phyloP scores from a whole-genome alignment of 2,113 vertebrate species.

The Phylloscopus trochilus region DNA sequence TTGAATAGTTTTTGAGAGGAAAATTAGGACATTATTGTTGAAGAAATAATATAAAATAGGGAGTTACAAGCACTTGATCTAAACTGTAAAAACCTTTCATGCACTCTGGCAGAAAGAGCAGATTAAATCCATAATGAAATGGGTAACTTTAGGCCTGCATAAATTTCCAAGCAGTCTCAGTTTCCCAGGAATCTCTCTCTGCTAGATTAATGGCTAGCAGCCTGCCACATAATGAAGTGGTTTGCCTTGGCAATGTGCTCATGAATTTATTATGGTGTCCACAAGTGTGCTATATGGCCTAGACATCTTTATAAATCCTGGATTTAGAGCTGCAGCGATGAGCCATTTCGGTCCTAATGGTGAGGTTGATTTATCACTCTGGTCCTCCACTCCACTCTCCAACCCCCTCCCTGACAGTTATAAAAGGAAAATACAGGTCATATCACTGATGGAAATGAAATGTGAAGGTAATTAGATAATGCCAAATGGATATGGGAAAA shows the following conservation, averaged over 20 bases:
- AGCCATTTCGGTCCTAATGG: slow-evolving; percentile 83
- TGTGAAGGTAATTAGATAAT: slow-evolving; percentile 92
- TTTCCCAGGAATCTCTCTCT: slow-evolving; percentile 84
- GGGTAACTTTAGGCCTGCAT: slow-evolving; percentile 92
- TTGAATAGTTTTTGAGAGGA: slow-evolving; percentile 63
- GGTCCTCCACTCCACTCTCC: slow-evolving; percentile 74
- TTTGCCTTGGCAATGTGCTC: slow-evolving; percentile 92
- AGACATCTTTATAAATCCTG: slow-evolving; percentile 97
- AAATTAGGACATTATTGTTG: slow-evolving; percentile 75
- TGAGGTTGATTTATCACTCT: slow-evolving; percentile 86
- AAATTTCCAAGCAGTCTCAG: slow-evolving; percentile 84
- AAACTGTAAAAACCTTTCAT: slow-evolving; percentile 78
- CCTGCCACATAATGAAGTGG: slow-evolving; percentile 93
- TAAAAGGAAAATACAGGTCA: slow-evolving; percentile 87
- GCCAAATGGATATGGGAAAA: slow-evolving; percentile 83
- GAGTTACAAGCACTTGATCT: slow-evolving; percentile 80
- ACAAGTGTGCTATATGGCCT: slow-evolving; percentile 88
- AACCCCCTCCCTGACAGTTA: slow-evolving; percentile 75
- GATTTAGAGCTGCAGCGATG: slow-evolving; percentile 80
- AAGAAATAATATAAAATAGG: slow-evolving; percentile 79
- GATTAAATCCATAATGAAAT: slow-evolving; percentile 96
- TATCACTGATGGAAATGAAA: slow-evolving; percentile 89
- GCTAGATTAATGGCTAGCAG: slow-evolving; percentile 94
- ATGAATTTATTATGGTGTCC: slow-evolving; percentile 97
- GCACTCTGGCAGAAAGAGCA: slow-evolving; percentile 77